Conservation (phyloP, 2,888 invertebrate species). For the Brachypalpus laphriformis region DNA sequence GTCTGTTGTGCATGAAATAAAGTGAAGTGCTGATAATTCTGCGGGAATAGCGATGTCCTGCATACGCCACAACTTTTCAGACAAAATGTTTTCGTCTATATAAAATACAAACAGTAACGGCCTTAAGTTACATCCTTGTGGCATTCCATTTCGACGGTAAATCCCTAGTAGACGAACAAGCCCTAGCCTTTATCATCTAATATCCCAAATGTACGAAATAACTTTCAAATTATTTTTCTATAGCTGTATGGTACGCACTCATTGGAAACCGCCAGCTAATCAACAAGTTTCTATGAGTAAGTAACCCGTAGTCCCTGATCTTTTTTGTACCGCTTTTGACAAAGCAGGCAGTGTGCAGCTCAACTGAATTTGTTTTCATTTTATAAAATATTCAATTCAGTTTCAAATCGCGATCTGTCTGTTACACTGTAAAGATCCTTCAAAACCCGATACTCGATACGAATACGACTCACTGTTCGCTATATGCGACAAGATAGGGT, state of each 20-base stretch:
- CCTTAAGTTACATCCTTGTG: too few species aligned
- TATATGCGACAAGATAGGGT: constrained; percentile 18
- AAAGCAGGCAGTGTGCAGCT: background rate
- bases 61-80: too few species aligned
- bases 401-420: constrained; percentile 33
- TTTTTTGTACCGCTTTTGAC: background rate
- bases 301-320: background rate
- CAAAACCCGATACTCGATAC: constrained; percentile 34
- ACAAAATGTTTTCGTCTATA: too few species aligned
- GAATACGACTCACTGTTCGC: background rate
- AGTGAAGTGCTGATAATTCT: too few species aligned
- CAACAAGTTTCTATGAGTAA: background rate
- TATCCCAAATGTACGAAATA: too few species aligned
- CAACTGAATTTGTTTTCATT: background rate
- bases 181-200: too few species aligned
- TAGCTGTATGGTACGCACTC: background rate
- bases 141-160: too few species aligned
- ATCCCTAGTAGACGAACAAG: too few species aligned
- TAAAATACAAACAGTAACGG: too few species aligned
- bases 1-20: too few species aligned
- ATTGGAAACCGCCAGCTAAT: background rate
- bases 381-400: constrained; percentile 33
- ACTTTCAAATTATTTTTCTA: too few species aligned
- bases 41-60: too few species aligned
- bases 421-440: constrained; percentile 48